phyloP scores from a whole-genome alignment of 1,140 invertebrate species.

The Pogonus chalceus region DNA sequence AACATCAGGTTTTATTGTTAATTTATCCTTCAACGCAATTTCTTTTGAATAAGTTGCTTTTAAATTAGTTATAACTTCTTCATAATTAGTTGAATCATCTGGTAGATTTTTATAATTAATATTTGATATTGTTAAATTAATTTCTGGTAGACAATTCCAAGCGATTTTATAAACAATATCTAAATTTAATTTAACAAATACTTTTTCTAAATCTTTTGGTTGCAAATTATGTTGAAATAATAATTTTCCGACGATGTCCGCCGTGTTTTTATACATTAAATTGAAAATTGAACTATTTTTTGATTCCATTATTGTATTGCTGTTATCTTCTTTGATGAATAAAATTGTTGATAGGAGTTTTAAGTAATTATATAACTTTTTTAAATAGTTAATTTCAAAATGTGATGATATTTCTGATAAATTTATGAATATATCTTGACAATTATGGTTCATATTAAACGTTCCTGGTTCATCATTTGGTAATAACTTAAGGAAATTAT shows the following conservation, averaged over 20 bases:
- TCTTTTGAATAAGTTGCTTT: slow-evolving; percentile 8
- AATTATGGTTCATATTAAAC: slow-evolving; percentile 24
- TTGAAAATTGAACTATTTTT: slow-evolving; percentile 28
- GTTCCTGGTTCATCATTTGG: slow-evolving; percentile 15
- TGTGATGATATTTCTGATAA: background rate
- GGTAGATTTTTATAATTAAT: no score
- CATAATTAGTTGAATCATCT: slow-evolving; percentile 18
- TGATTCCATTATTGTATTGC: slow-evolving; percentile 34
- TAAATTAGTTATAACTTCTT: slow-evolving; percentile 21
- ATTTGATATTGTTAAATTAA: slow-evolving; percentile 25
- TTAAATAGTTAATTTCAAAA: slow-evolving; percentile 29
- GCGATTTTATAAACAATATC: slow-evolving; percentile 49
- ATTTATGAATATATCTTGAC: slow-evolving; percentile 9
- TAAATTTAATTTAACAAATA: slow-evolving; percentile 43
- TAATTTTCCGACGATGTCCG: slow-evolving; percentile 41
- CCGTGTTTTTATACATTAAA: slow-evolving; percentile 32
- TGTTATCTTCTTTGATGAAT: slow-evolving; percentile 33
- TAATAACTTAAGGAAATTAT: slow-evolving; percentile 18
- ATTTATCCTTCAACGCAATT: background rate
- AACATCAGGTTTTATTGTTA: slow-evolving; percentile 19
- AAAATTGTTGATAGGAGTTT: slow-evolving; percentile 34
- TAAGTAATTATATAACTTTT: slow-evolving; percentile 36
- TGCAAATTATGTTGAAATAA: slow-evolving; percentile 44
- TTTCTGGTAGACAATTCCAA: slow-evolving; percentile 43
- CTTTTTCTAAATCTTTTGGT: slow-evolving; percentile 42